These are phyloP conservation scores for Arothron firmamentum DNA, from an alignment of 2,113 vertebrate species.

Conservation along the genomic window DNA sequence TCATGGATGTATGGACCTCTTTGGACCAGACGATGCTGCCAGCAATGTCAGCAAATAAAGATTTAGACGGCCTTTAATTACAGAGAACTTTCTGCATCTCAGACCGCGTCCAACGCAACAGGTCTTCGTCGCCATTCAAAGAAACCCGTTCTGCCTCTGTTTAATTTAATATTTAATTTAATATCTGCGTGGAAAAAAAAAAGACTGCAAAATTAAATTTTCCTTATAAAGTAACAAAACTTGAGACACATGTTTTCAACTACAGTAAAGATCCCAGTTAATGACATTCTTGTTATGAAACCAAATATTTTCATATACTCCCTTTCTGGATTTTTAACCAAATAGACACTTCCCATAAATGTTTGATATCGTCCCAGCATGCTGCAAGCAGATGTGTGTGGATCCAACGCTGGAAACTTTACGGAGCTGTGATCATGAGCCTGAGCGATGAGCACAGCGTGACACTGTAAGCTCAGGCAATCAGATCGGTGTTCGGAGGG, in stretches of 20 bases:
- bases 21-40: too few relatives aligned
- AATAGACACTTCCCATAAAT: constrained; percentile 16
- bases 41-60: too few relatives aligned
- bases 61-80: too few relatives aligned
- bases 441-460: constrained; percentile 1
- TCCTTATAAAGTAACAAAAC: not conserved
- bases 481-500: constrained; percentile 40
- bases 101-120: too few relatives aligned
- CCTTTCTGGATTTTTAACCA: constrained; percentile 6
- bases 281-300: constrained; percentile 10
- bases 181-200: too few relatives aligned
- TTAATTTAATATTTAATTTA: too few relatives aligned
- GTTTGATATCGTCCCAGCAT: constrained; percentile 8
- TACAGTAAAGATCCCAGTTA: not conserved
- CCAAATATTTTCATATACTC: constrained; percentile 14
- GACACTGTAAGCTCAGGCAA: constrained; percentile 18
- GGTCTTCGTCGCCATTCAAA: too few relatives aligned
- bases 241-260: constrained; percentile 12
- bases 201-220: not conserved
- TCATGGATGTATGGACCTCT: not conserved
- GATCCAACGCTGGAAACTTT: not conserved
- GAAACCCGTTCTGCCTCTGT: too few relatives aligned
- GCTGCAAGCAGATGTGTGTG: constrained; percentile 33
- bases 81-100: too few relatives aligned
- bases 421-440: not conserved